phyloP scores from a whole-genome alignment of 2,113 vertebrate genomes.

The Panthera leo region DNA sequence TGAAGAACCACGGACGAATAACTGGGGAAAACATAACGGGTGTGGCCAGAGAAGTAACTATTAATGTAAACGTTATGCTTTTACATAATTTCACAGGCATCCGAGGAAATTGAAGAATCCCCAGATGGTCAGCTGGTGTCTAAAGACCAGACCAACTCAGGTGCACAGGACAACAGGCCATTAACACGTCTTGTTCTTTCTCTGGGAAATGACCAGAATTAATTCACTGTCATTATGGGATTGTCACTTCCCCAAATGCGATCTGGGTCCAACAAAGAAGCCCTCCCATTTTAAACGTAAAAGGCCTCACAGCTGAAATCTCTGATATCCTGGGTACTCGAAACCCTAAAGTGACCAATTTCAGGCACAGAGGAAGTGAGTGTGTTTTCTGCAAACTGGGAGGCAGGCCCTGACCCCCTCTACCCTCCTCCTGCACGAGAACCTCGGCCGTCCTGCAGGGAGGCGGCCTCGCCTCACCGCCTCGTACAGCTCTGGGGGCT shows the following conservation, averaged over 20 bases:
- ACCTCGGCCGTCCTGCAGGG: neutral
- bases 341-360: neutral
- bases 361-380: neutral
- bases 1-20: fast-evolving
- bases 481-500: neutral
- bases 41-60: fast-evolving
- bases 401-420: neutral
- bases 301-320: neutral
- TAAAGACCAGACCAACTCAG: neutral
- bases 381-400: fast-evolving
- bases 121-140: neutral
- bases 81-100: too few species aligned
- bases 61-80: fast-evolving
- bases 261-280: neutral
- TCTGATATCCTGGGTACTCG: neutral
- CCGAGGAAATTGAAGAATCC: neutral
- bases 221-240: neutral
- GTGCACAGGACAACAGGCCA: neutral
- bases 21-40: too few species aligned
- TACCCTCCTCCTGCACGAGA: fast-evolving
- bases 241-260: neutral
- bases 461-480: fast-evolving
- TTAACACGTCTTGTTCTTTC: neutral
- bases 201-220: neutral
- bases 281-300: neutral